A percentile compares a stretch with the other conserved stretches of the same genome.
Evolutionary conservation across 2,888 invertebrate genomes (phyloP).

Genomic region (Eudasyphora cyanicolor): DNA sequence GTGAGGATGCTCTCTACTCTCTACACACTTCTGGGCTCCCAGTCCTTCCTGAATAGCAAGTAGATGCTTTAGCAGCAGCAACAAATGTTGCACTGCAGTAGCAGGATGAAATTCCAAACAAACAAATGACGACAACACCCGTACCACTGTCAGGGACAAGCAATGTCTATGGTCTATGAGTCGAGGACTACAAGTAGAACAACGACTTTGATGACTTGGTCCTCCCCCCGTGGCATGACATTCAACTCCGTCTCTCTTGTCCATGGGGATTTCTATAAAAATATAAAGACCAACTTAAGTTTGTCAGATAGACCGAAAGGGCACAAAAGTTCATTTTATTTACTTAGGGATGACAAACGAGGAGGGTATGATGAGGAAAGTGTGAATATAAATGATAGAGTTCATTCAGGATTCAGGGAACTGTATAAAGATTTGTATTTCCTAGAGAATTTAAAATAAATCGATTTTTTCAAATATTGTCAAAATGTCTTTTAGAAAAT

Average conservation of each 20-base stretch:
- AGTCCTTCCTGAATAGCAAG: not conserved
- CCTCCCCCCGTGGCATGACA: constrained; percentile 25
- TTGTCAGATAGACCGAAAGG: constrained; percentile 3
- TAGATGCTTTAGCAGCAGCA: not conserved
- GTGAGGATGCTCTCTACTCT: not conserved
- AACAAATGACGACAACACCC: not conserved
- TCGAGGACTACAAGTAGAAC: not conserved
- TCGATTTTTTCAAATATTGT: no score
- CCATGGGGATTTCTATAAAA: constrained; percentile 51
- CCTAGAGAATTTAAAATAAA: no score
- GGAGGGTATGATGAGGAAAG: not conserved
- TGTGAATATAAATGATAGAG: no score
- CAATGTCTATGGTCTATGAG: not conserved
- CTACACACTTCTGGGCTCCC: not conserved
- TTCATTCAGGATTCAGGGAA: no score
- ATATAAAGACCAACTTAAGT: constrained; percentile 38
- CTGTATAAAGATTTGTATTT: no score
- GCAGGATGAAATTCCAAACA: not conserved
- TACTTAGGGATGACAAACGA: not conserved
- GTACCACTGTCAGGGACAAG: not conserved
- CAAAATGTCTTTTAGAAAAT: no score
- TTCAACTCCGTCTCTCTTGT: constrained; percentile 58
- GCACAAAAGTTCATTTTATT: not conserved
- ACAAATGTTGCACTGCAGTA: not conserved
- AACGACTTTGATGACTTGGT: not conserved